Conservation (phyloP, 2,113 vertebrate species). For the Podarcis cretensis region DNA sequence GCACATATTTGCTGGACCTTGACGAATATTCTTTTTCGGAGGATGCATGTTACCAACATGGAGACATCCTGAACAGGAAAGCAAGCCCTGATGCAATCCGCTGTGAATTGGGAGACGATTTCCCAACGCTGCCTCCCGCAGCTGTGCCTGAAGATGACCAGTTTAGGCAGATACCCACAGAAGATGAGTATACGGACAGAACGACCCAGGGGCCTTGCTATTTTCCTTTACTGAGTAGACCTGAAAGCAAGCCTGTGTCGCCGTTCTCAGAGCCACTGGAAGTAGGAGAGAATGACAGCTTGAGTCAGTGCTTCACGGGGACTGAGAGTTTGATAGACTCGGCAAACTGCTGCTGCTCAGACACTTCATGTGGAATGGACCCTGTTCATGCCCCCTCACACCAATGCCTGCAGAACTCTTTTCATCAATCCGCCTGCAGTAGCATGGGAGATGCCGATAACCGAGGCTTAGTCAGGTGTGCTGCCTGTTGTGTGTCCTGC, state of each 20-base stretch:
- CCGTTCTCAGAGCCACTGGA: slow-evolving; percentile 86
- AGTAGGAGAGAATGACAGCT: slow-evolving; percentile 91
- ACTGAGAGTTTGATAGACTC: slow-evolving; percentile 61
- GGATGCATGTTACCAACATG: not conserved
- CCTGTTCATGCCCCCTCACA: slow-evolving; percentile 30
- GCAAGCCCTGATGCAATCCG: not conserved
- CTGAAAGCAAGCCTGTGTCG: slow-evolving; percentile 65
- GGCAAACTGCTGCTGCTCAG: slow-evolving; percentile 22
- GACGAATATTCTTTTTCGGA: slow-evolving; percentile 48
- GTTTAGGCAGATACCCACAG: slow-evolving; percentile 69
- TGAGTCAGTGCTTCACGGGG: slow-evolving; percentile 87
- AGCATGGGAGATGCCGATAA: slow-evolving; percentile 44
- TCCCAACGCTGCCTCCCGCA: slow-evolving; percentile 24
- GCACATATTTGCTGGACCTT: slow-evolving; percentile 51
- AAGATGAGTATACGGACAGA: slow-evolving; percentile 78
- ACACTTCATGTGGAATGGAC: slow-evolving; percentile 16
- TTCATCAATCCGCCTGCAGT: slow-evolving; percentile 52
- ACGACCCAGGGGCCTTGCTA: slow-evolving; percentile 33
- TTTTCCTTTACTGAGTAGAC: slow-evolving; percentile 33
- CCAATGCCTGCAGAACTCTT: slow-evolving; percentile 69
- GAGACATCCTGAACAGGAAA: not conserved
- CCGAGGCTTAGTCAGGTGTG: slow-evolving; percentile 55
- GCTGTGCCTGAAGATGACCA: slow-evolving; percentile 34
- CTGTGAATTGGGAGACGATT: rapidly evolving
- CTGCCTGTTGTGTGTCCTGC: slow-evolving; percentile 54